Base-by-base conservation (phyloP, 92 coral and sea anemone species). In the Zoanthus sociatus region DNA sequence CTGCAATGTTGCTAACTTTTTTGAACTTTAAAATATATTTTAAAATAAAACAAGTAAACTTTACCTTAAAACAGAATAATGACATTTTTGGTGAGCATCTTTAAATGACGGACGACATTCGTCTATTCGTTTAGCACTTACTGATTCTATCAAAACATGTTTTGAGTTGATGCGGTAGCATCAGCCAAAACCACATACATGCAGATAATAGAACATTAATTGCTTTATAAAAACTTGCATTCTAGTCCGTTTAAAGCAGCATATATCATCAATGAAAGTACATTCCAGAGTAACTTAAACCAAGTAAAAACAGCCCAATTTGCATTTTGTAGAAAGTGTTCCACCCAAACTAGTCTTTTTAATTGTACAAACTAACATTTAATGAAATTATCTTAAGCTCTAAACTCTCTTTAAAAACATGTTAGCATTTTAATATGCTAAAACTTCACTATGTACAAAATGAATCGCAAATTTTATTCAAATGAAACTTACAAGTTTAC, bases 111-210 rank as follows among this genome's bases (percentile, higher is more conserved):
- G 0, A 13, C 0, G n/a, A 21, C 82, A 53, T 63, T 77, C 47
- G 67, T 54, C 21, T 9, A 77, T 53, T 77, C 18, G 13, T 14
- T 77, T 31, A 53, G 61, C 47, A 31, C 82, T 69, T 31, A 37
- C 42, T 2, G 5, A 69, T 33, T 31, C 18, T 69, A 33, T 9
- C 45, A 30, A 16, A 15, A 31, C 2, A 6, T 21, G 74, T 11
- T 15, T 69, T 69, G 31, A 21, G 30, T 63, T 69, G 1, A 50
- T 50, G 12, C 10, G 12, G n/a, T 30, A 17, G 31, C 67, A 26
- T 77, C 64, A 26, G 82, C 46, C 12, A 63, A 69, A 11, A 69
- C 74, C 74, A 69, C 74, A 69, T 69, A 33, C 15, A 63, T 63
- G 3, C 46, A 69, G 45, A 69, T 69, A 69, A 69, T 69, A 33